phyloP scores from a whole-genome alignment of 2,113 vertebrate species.

The Stomatorhinus ivindoensis region DNA sequence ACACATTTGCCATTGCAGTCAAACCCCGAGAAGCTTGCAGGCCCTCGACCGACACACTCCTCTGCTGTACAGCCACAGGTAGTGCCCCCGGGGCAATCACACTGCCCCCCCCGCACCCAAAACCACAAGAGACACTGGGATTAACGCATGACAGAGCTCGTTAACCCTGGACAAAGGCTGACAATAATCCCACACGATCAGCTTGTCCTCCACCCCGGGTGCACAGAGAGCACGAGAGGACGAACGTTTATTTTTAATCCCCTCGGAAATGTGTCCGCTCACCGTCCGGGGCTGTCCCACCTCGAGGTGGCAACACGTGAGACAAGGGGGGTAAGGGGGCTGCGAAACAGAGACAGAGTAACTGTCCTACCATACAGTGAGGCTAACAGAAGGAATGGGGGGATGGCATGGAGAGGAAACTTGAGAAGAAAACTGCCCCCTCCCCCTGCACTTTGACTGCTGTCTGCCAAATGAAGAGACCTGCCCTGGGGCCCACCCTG shows the following conservation, averaged over 20 bases:
- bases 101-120: background rate
- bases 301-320: background rate
- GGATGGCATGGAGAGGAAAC: background rate
- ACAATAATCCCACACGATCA: slow-evolving; percentile 23
- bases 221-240: background rate
- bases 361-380: background rate
- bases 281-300: background rate
- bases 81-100: background rate
- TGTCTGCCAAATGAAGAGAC: background rate
- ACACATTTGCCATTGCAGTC: background rate
- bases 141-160: slow-evolving; percentile 18
- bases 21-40: background rate
- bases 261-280: background rate
- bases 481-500: background rate
- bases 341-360: background rate
- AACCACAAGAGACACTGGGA: background rate
- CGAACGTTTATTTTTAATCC: background rate
- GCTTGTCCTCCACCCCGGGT: background rate
- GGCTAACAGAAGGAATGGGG: background rate
- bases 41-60: background rate
- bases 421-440: background rate
- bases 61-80: background rate
- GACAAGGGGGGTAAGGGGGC: background rate
- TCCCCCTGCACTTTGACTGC: background rate
- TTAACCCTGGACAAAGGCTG: slow-evolving; percentile 28